Evolutionary conservation across 2,797 vertebrate genomes (phyloP), one percentile per base, ranked within the genome.

Genomic region (Vireo griseus): DNA sequence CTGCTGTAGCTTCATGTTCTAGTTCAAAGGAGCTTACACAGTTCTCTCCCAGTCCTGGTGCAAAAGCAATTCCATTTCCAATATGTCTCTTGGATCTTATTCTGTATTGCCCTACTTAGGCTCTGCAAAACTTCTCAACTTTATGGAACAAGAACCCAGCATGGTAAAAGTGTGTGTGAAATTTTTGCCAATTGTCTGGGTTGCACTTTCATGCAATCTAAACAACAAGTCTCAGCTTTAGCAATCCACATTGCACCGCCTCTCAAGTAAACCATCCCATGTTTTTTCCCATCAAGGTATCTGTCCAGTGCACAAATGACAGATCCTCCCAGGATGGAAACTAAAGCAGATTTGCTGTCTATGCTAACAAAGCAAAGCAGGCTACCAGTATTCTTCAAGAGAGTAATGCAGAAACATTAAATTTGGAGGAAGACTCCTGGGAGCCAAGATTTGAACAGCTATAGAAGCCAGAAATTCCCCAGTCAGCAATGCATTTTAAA

Each of bases 401-500:
- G 28, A 91, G 24, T 63, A 74, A 77, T 77, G 61, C 35, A 93
- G 52, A 94, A 90, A 69, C 0, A 2, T 21, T 94, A 91, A 58
- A 80, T 88, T 74, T 91, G 75, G 72, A 91, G 52, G 31, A 90
- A 94, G 72, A 58, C 50, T 94, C 55, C 35, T 72, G 72, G 40
- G 72, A 94, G 72, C 54, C 57, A 91, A 72, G 47, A 79, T 83
- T 57, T 54, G 45, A 92, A 75, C 25, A 86, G 40, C 86, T 78
- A 75, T 5, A 62, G 44, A 19, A 94, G 61, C 47, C 76, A 94
- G 65, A 94, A 94, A 90, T 83, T 75, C 29, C 45, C 58, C 44
- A 37, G 69, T 91, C 94, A 91, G 91, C 75, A 94, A 44, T 18
- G 48, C 65, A 82, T 89, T 91, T 86, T 75, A 86, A 91, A 80